Base-by-base conservation (phyloP, 2,113 vertebrate species). In the Nettapus auritus region DNA sequence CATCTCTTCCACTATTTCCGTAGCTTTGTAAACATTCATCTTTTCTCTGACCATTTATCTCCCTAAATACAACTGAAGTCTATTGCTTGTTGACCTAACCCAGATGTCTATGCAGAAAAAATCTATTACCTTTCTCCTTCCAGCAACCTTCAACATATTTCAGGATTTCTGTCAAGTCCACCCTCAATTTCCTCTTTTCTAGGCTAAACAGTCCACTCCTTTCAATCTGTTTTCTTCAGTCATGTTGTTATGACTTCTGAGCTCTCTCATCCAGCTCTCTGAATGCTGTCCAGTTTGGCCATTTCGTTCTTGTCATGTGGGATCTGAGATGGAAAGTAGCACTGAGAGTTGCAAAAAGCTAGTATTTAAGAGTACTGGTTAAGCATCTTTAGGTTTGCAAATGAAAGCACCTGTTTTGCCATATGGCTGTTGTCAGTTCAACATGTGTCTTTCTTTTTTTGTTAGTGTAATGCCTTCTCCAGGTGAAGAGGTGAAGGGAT, bases 1-100 rank as follows among this genome's bases (percentile, higher is more conserved):
- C 5, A 0, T 29, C 10, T 74, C 15, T 31, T 46, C 20, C 38
- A 21, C 22, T 67, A 67, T 86, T 91, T 77, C 40, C 57, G 60
- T 28, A 75, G 23, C 60, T 19, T 55, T 64, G 11, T 55, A n/a
- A 66, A 55, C 48, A 80, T 7, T 62, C 12, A 21, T 57, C 34
- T 94, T 83, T 42, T 11, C 26, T 36, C 48, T 88, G 50, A 28
- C 44, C 63, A n/a, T 50, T 92, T 94, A 67, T 52, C 57, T 90
- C 40, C 40, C 60, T 88, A 74, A 74, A 88, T 94, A 82, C 40
- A 88, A 23, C 59, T 40, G 71, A 88, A 95, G 82, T 62, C 71
- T 46, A 21, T 57, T 88, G 59, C 40, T 93, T 95, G 86, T 94
- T 96, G 95, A 94, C 86, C 64, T 97, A 95, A 96, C 90, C 88